Conservation (phyloP, 2,888 invertebrate genomes). For the Cephus pygmeus region DNA sequence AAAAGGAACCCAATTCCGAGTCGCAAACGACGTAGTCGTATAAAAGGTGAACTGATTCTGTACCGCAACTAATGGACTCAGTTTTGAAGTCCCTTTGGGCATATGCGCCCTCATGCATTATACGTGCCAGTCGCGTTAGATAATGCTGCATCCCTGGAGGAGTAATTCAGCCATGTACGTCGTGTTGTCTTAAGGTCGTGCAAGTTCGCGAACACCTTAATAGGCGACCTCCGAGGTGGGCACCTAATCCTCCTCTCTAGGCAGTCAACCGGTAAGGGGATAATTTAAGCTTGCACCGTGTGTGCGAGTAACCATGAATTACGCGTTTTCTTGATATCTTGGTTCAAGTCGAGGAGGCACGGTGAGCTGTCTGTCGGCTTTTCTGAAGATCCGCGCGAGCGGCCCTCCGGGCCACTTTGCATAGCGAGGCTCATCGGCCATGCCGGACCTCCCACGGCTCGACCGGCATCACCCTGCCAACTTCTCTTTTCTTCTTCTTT, state of each 20-base stretch:
- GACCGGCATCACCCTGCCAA: constrained; percentile 22
- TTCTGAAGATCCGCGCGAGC: constrained; percentile 7
- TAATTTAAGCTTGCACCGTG: constrained; percentile 26
- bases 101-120: not conserved
- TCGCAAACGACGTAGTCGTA: not conserved
- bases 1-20: not conserved
- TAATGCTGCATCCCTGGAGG: not conserved
- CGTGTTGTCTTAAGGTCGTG: not conserved
- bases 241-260: constrained; percentile 13
- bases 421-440: constrained; percentile 42
- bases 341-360: constrained; percentile 19
- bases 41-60: not conserved
- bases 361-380: constrained; percentile 9
- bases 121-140: not conserved
- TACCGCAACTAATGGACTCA: not conserved
- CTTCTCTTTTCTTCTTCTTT: constrained; percentile 28
- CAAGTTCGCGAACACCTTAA: not conserved
- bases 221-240: not conserved
- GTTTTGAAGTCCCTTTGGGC: not conserved
- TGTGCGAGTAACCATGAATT: constrained; percentile 41
- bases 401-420: constrained; percentile 51
- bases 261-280: constrained; percentile 25
- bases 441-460: constrained; percentile 49
- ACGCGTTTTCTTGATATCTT: constrained; percentile 51
- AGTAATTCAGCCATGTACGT: not conserved